Conservation (phyloP, 2,113 vertebrate species). For the Hydrochoerus hydrochaeris region DNA sequence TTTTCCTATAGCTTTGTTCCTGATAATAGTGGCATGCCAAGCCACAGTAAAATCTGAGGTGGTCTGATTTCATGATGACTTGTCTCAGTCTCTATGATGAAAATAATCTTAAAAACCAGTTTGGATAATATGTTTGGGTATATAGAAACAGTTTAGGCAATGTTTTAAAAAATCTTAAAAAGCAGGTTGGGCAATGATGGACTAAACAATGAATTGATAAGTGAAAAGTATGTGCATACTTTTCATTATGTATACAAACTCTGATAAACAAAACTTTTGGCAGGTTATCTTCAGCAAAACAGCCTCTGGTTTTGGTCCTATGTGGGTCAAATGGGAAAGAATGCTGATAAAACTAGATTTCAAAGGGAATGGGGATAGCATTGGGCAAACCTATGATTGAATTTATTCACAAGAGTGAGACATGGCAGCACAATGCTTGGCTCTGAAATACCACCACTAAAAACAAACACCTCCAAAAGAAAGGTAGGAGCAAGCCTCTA, state of each 20-base stretch:
- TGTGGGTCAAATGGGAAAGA: background rate
- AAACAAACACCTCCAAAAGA: background rate
- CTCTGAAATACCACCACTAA: background rate
- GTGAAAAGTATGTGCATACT: background rate
- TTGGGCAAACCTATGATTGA: background rate
- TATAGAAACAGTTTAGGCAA: conserved; percentile 33
- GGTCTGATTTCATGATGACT: conserved; percentile 39
- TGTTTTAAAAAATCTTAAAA: conserved; percentile 20
- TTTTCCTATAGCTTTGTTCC: background rate
- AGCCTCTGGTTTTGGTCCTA: background rate
- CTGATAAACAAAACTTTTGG: background rate
- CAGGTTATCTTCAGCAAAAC: conserved; percentile 17
- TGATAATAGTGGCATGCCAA: background rate
- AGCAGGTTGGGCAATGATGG: background rate
- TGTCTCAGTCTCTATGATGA: conserved; percentile 6
- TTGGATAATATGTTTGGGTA: background rate
- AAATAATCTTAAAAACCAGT: conserved; percentile 45
- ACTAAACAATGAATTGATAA: background rate
- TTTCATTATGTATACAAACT: background rate
- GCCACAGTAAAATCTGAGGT: conserved; percentile 49
- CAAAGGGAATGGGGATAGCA: conserved; percentile 10
- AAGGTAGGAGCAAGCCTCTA: background rate
- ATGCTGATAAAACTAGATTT: conserved; percentile 36
- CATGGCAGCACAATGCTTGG: background rate
- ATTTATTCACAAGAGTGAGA: background rate